These are phyloP conservation scores for Paramormyrops kingsleyae DNA, from an alignment of 2,113 vertebrate genomes.

Conservation along the genomic window DNA sequence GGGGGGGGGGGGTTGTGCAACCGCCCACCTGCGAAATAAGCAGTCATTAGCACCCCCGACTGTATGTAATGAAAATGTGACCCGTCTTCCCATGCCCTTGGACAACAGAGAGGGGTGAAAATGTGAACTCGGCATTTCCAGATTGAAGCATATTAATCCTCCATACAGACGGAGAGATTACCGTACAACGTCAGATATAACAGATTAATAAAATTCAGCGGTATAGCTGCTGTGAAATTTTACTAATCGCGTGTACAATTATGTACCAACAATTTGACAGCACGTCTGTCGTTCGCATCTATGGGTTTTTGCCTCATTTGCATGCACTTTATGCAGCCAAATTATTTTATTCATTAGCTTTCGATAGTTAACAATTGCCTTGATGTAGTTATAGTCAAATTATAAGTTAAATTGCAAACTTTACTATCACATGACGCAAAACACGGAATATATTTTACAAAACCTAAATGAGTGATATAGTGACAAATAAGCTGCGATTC, in stretches of 20 bases:
- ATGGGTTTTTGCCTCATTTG: not conserved
- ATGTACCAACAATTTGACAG: not conserved
- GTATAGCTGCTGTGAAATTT: not conserved
- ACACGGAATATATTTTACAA: not conserved
- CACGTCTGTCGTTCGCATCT: not conserved
- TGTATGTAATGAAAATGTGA: not conserved
- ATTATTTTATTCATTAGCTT: not conserved
- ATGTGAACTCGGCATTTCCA: not conserved
- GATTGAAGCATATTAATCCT: not conserved
- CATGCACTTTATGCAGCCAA: not conserved
- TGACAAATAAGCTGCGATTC: not conserved
- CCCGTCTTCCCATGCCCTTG: not conserved
- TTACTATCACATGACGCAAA: not conserved
- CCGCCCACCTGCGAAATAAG: slow-evolving; percentile 5
- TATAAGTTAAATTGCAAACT: not conserved
- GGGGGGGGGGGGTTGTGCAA: not conserved
- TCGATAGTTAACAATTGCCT: not conserved
- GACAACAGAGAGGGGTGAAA: not conserved
- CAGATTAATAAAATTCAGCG: not conserved
- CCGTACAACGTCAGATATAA: not conserved
- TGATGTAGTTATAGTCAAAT: not conserved
- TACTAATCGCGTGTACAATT: not conserved
- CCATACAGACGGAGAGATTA: not conserved
- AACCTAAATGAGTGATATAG: not conserved
- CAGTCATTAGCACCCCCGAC: slow-evolving; percentile 7